Conservation (phyloP, 2,888 invertebrate species). For the Emesis furor region DNA sequence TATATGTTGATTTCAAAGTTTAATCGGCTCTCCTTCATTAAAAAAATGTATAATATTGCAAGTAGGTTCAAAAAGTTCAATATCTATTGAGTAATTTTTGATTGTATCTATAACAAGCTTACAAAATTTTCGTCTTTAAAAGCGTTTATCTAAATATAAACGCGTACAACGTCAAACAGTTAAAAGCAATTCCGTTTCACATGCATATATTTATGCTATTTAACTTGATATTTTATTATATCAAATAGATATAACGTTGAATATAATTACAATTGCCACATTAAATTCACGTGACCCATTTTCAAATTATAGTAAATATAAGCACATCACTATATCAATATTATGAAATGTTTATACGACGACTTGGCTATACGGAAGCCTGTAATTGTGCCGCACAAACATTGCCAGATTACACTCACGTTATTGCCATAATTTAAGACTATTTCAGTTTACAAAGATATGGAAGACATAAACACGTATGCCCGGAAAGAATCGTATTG, state of each 20-base stretch:
- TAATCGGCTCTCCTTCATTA: no score
- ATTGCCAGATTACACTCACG: background rate
- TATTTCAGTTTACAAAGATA: slow-evolving; percentile 1
- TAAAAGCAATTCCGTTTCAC: no score
- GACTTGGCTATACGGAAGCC: slow-evolving; percentile 11
- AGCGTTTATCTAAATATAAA: no score
- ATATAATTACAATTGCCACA: background rate
- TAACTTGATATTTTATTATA: background rate
- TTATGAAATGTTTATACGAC: slow-evolving; percentile 17
- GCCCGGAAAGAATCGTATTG: background rate
- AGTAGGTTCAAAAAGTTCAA: no score
- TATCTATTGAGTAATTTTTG: no score
- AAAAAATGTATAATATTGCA: no score
- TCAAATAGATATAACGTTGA: background rate
- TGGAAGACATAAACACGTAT: background rate
- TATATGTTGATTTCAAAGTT: no score
- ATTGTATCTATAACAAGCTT: no score
- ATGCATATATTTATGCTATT: no score
- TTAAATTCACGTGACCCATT: background rate
- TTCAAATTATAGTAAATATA: background rate
- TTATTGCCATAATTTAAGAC: background rate
- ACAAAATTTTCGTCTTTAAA: no score
- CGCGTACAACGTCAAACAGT: no score
- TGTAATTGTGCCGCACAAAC: slow-evolving; percentile 10
- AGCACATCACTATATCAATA: slow-evolving; percentile 8